Evolutionary conservation across 2,888 invertebrate species (phyloP), one percentile per base, ranked within the genome.

Genomic region (Tachina grossa): DNA sequence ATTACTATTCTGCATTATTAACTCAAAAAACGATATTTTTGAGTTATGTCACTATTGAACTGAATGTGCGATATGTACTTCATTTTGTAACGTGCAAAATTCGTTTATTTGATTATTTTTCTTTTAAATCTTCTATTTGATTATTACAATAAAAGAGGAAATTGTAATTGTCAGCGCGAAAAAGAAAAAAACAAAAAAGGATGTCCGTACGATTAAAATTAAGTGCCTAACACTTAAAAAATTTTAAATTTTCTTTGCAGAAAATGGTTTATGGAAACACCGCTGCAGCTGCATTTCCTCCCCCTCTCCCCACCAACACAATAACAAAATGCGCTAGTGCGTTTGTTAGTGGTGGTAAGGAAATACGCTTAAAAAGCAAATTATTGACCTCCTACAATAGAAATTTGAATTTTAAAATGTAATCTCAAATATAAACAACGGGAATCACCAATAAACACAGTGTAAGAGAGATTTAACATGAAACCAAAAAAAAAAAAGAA

Each of bases 301-400:
- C 45, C 31, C 13, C 51, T 19, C 13, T 16, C 10, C 22, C 31
- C 31, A 2, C 31, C 14, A 49, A 61, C 43, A 16, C 14, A 63
- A 9, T 22, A 43, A 53, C 53, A 63, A 19, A 0, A 66, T 47
- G 10, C 43, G 8, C 31, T 31, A 31, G 6, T 43, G 59, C 5
- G 2, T n/a, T 8, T 2, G 5, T n/a, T 8, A n/a, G 19, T 47
- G 45, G 61, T 53, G 53, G 59, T 19, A 43, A 53, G 53, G 14
- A 69, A 71, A 71, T 71, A 61, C 53, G 51, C 41, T 79, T 63
- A 55, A 51, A 66, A 63, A 71, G 14, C 65, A 76, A 75, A 65
- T 71, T 51, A 69, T 71, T 76, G 71, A 80, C 75, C 84, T 84
- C 80, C 84, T 80, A 80, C 84, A 80, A 80, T 43, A 76, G 79